Evolutionary conservation across 1,140 invertebrate species (phyloP), one percentile per base, ranked within the genome.

Genomic region (Potamilus streckersoni): DNA sequence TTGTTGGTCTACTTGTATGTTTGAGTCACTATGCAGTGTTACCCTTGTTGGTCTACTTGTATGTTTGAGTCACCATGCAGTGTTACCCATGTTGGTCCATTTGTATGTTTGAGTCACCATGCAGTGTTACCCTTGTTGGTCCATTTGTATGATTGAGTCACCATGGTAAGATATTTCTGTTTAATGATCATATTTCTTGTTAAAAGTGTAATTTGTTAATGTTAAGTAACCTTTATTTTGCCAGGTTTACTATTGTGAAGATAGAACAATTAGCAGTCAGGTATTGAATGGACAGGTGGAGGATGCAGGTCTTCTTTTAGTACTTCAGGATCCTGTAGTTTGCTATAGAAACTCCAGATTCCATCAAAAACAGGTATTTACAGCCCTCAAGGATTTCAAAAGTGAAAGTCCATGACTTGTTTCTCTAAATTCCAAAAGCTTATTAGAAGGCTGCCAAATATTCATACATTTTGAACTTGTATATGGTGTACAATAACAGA

Each of bases 331-430:
- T 77, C 83, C 83, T 59, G 67, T 83, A 63, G 85, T 87, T 0
- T 87, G 85, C 73, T 87, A 81, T 70, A 82, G 80, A 67, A 78
- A 84, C 65, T 83, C 85, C 15, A 71, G 69, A 23, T 87, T 81
- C 66, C 27, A n/a, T 56, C 85, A 87, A 64, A 80, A 69, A 55
- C 85, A 87, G 82, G 85, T 86, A 70, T 57, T 62, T 14, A 62
- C 0, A 14, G 23, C 20, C 2, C 60, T 20, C 20, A 4, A 31
- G 27, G 17, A 61, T 61, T 2, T 62, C 60, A 62, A 62, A 62
- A 19, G 60, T 23, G 19, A 23, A 62, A 23, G 19, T 0, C 19
- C 60, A 62, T 62, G 23, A 8, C 60, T 12, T 0, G 12, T 62
- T 8, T 62, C 19, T 62, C 23, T 62, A 12, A 62, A 62, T 12